phyloP scores from a whole-genome alignment of 2,113 vertebrate genomes.

The Salvelinus alpinus region DNA sequence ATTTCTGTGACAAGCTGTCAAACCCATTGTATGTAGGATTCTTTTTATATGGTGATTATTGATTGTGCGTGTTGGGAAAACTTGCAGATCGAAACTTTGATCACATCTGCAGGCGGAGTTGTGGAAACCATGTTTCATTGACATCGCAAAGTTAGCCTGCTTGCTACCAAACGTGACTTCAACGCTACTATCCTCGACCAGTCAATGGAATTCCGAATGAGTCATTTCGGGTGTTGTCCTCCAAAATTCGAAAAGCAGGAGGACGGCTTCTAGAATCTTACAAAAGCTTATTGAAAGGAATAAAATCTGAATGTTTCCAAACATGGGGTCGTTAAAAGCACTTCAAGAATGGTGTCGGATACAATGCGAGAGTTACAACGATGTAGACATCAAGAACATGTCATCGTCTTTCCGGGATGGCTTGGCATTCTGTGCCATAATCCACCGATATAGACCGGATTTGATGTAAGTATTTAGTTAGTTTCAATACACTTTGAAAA shows the following conservation, averaged over 20 bases:
- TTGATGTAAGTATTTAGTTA: conserved; percentile 85
- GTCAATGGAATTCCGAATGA: not conserved
- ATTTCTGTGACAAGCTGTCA: not conserved
- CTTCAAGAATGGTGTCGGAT: conserved; percentile 92
- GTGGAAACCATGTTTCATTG: not conserved
- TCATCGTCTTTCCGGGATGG: conserved; percentile 92
- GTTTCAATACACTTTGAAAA: not conserved
- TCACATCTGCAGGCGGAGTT: not conserved
- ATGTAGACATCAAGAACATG: conserved; percentile 90
- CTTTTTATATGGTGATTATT: not conserved
- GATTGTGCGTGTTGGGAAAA: not conserved
- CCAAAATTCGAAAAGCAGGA: not conserved
- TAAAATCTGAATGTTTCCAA: conserved; percentile 4
- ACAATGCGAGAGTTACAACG: conserved; percentile 84
- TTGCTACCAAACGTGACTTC: not conserved
- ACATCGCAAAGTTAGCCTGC: not conserved
- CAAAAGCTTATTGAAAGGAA: not conserved
- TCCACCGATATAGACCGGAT: conserved; percentile 91
- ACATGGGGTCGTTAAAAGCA: conserved; percentile 85
- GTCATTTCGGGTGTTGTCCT: conserved; percentile 54
- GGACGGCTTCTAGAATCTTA: not conserved
- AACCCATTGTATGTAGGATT: not conserved
- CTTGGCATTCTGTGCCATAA: conserved; percentile 94
- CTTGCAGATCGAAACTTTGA: not conserved
- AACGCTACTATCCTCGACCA: not conserved